These are phyloP conservation scores for Drosophila mimica DNA, from an alignment of 2,888 invertebrate species.

Conservation along the genomic window DNA sequence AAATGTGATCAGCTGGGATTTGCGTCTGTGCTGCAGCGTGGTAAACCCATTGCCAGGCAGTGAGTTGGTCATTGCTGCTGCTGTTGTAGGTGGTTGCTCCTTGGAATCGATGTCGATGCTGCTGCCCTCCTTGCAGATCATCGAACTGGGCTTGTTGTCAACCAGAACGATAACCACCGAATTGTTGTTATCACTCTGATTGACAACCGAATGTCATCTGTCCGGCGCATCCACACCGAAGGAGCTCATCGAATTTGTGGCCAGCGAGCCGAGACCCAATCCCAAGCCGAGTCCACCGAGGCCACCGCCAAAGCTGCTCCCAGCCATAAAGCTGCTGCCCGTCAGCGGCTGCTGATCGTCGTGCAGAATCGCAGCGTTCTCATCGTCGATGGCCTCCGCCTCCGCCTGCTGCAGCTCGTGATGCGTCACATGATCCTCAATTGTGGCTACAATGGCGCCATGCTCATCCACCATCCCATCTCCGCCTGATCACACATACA, in stretches of 20 bases:
- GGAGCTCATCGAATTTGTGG: conserved; percentile 78
- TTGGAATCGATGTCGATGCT: conserved; percentile 68
- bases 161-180: conserved; percentile 85
- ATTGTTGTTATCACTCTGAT: conserved; percentile 84
- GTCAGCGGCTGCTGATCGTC: conserved; percentile 84
- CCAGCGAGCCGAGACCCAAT: conserved; percentile 10
- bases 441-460: conserved; percentile 81
- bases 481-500: conserved; percentile 27
- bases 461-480: conserved; percentile 45
- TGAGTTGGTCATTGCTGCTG: conserved; percentile 48
- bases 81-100: conserved; percentile 16
- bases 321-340: conserved; percentile 76
- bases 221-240: conserved; percentile 73
- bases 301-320: conserved; percentile 79
- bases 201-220: conserved; percentile 84
- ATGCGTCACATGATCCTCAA: conserved; percentile 76
- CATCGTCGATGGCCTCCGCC: conserved; percentile 82
- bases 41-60: conserved; percentile 71
- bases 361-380: conserved; percentile 83
- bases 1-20: conserved; percentile 84
- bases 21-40: conserved; percentile 82
- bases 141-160: conserved; percentile 84
- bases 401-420: conserved; percentile 73
- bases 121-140: conserved; percentile 83
- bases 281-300: conserved; percentile 28